Conservation (phyloP, 2,888 invertebrate species). For the Clunio marinus region DNA sequence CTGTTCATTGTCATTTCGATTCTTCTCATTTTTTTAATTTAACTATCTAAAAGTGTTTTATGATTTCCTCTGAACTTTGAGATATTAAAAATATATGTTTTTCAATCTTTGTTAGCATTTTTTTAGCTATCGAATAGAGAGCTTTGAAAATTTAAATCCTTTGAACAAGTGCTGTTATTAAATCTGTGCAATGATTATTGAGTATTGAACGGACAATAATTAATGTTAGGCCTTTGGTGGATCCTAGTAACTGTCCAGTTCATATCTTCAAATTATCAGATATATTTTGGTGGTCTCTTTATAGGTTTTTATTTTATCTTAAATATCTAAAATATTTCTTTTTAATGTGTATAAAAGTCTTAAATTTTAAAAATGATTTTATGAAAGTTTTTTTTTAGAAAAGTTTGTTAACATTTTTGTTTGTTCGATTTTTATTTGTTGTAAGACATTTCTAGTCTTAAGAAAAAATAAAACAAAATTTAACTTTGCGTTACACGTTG, state of each 20-base stretch:
- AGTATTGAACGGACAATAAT: constrained; percentile 18
- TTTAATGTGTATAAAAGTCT: constrained; percentile 33
- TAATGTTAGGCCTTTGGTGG: background rate
- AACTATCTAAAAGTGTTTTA: constrained; percentile 25
- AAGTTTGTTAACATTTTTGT: constrained; percentile 16
- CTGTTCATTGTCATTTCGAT: background rate
- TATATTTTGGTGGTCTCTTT: constrained; percentile 12
- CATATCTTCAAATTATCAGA: constrained; percentile 22
- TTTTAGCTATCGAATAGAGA: too few relatives aligned
- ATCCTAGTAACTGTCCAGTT: background rate
- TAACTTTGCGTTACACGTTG: constrained; percentile 17
- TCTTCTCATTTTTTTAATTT: constrained; percentile 9
- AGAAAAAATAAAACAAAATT: background rate
- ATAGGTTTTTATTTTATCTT: background rate
- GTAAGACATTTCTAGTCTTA: background rate
- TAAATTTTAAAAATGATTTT: constrained; percentile 16
- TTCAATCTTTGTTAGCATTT: background rate
- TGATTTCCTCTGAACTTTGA: background rate
- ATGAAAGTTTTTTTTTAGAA: constrained; percentile 5
- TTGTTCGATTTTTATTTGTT: background rate
- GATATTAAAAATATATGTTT: background rate
- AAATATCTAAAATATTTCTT: constrained; percentile 29
- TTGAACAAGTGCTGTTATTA: constrained; percentile 37
- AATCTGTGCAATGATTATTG: constrained; percentile 33
- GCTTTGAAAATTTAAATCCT: too few relatives aligned